Conservation (phyloP, 2,888 invertebrate species). For the Leptinotarsa rubiginosa region DNA sequence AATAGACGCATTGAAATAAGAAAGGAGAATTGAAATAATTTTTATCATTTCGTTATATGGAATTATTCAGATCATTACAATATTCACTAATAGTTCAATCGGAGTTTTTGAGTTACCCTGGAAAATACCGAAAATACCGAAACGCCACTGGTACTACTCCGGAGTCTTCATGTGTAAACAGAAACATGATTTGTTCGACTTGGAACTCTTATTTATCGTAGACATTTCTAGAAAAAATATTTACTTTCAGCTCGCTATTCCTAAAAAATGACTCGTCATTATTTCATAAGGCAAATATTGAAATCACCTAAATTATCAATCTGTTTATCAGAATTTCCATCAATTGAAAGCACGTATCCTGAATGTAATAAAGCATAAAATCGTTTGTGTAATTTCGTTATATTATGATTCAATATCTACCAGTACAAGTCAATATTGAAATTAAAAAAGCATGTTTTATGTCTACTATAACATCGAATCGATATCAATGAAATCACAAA, state of each 20-base stretch:
- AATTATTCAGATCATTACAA: background rate
- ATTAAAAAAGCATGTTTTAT: background rate
- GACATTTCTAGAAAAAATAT: background rate
- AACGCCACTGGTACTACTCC: background rate
- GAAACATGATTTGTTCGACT: constrained; percentile 2
- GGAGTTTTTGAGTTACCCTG: too few relatives aligned
- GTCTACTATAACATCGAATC: too few relatives aligned
- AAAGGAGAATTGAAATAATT: too few relatives aligned
- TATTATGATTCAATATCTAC: too few relatives aligned
- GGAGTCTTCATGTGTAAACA: background rate
- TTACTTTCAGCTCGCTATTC: background rate
- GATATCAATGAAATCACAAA: too few relatives aligned
- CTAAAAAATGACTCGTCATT: background rate
- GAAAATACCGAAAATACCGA: background rate
- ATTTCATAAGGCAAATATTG: background rate
- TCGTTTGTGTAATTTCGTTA: too few relatives aligned
- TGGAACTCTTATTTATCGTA: background rate
- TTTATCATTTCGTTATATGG: too few relatives aligned
- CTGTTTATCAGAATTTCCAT: background rate
- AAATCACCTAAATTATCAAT: background rate
- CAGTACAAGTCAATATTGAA: background rate
- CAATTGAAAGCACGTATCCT: background rate
- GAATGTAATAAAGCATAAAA: too few relatives aligned
- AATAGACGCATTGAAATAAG: background rate
- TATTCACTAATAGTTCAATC: background rate